These are phyloP conservation scores for Lasioglossum baleicum DNA, from an alignment of 1,140 invertebrate species.

Conservation along the genomic window DNA sequence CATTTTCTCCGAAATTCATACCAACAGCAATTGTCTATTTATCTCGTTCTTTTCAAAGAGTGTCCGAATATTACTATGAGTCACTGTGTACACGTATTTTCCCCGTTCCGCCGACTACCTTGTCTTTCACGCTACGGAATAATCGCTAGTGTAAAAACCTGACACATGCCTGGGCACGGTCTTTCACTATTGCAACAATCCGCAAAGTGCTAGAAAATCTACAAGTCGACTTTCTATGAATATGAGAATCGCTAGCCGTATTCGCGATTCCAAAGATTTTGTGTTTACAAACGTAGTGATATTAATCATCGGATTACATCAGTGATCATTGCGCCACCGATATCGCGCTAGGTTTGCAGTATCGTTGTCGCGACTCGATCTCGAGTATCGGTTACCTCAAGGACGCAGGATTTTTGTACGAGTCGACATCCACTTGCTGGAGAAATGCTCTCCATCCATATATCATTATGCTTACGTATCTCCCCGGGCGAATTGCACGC, in stretches of 20 bases:
- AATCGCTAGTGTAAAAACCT: too few species aligned
- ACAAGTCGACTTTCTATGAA: background rate
- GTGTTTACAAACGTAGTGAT: conserved; percentile 13
- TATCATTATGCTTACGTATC: background rate
- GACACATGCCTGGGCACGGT: too few species aligned
- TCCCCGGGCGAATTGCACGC: conserved; percentile 10
- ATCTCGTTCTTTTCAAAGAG: too few species aligned
- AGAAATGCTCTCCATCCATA: conserved; percentile 46
- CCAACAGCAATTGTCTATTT: too few species aligned
- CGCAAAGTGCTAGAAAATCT: background rate
- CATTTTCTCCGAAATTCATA: too few species aligned
- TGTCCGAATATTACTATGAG: too few species aligned
- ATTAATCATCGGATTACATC: conserved; percentile 22
- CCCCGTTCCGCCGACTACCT: background rate
- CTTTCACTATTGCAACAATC: background rate
- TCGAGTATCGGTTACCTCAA: conserved; percentile 52
- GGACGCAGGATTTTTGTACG: conserved; percentile 49
- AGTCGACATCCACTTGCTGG: conserved; percentile 6
- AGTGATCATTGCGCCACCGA: conserved; percentile 53
- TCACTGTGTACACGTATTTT: too few species aligned
- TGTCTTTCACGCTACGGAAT: background rate
- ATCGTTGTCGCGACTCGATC: conserved; percentile 46
- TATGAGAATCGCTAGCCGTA: background rate
- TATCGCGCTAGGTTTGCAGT: conserved; percentile 55
- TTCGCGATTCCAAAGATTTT: background rate